Evolutionary conservation across 2,113 vertebrate genomes (phyloP).

Genomic region (Anas platyrhynchos): DNA sequence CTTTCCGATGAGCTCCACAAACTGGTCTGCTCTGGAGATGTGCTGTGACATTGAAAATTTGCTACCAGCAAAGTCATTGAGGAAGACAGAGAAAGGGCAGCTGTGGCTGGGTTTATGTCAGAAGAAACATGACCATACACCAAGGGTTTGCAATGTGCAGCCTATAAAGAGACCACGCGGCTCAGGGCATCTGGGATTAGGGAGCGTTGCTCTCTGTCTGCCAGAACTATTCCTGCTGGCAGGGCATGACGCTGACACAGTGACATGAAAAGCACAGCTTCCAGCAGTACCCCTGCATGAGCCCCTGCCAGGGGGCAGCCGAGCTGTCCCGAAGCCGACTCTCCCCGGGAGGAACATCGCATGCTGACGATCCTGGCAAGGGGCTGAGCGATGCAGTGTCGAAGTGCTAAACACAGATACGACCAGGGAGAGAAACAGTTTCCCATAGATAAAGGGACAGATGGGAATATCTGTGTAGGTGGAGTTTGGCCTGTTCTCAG

Average conservation of each 20-base stretch:
- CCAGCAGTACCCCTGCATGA: background rate
- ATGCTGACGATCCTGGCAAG: background rate
- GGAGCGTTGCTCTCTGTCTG: background rate
- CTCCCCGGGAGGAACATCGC: background rate
- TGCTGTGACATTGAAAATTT: rapidly evolving
- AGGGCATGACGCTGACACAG: background rate
- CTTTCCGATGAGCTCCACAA: background rate
- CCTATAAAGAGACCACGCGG: background rate
- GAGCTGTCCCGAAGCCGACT: background rate
- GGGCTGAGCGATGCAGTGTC: conserved; percentile 17
- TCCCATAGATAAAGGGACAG: background rate
- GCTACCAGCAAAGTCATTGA: background rate
- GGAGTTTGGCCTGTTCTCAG: background rate
- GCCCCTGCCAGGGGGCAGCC: background rate
- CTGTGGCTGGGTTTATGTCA: rapidly evolving
- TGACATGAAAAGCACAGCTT: conserved; percentile 19
- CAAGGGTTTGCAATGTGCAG: background rate
- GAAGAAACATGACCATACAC: background rate
- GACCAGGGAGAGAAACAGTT: background rate
- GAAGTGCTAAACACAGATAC: conserved; percentile 18
- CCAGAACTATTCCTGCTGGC: background rate
- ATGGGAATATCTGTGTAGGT: background rate
- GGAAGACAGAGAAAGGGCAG: background rate
- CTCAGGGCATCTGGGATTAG: background rate
- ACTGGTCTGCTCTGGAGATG: background rate